Conservation (phyloP, 2,113 vertebrate species). For the Trochalopteron elliotii region DNA sequence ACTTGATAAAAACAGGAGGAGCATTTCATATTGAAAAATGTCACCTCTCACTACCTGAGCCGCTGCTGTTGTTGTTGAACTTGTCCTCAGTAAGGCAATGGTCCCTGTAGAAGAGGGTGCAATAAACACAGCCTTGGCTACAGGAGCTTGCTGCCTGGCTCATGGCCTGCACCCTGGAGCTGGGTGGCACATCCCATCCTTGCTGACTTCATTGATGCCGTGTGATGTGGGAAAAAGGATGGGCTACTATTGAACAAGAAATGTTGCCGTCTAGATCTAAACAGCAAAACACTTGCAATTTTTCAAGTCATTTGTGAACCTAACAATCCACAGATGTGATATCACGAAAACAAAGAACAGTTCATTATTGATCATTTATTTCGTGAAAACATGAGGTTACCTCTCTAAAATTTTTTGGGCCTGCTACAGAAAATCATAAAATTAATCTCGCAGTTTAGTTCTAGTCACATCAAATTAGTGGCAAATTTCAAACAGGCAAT, state of each 20-base stretch:
- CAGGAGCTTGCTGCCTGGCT: not conserved
- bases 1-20: not conserved
- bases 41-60: not conserved
- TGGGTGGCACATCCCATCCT: not conserved
- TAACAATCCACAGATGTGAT: not conserved
- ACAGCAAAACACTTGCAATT: not conserved
- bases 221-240: not conserved
- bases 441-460: not conserved
- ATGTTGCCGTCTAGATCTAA: not conserved
- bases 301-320: not conserved
- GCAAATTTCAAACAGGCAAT: not conserved
- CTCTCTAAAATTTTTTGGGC: not conserved
- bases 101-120: not conserved
- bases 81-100: not conserved
- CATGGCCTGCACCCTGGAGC: not conserved
- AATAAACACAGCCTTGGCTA: not conserved
- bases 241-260: not conserved
- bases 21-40: not conserved
- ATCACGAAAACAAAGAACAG: accelerated
- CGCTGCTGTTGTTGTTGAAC: not conserved
- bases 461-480: not conserved
- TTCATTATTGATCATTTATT: not conserved
- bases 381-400: not conserved
- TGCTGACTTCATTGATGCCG: accelerated
- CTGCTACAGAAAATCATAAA: not conserved